Evolutionary conservation across 2,888 invertebrate genomes (phyloP).

Genomic region (Agrotis exclamationis): DNA sequence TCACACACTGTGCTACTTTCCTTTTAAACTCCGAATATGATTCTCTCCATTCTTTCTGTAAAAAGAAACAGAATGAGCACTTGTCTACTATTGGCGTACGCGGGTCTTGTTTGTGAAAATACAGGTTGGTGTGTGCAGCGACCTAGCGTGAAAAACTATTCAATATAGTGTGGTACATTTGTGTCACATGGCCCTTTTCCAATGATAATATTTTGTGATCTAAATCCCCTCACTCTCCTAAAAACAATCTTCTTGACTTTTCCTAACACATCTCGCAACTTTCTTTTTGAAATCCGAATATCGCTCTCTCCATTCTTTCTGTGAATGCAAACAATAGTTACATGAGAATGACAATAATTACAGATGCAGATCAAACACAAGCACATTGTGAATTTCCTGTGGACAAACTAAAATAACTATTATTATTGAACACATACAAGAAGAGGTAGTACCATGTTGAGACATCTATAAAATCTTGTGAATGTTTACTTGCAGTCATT

Average conservation of each 20-base stretch:
- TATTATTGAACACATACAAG: constrained; percentile 20
- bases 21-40: constrained; percentile 99
- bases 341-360: constrained; percentile 61
- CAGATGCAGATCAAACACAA: constrained; percentile 51
- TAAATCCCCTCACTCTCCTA: constrained; percentile 90
- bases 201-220: constrained; percentile 81
- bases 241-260: constrained; percentile 99
- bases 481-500: constrained; percentile 5
- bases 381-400: constrained; percentile 43
- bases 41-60: constrained; percentile 99
- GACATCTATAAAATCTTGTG: neutral
- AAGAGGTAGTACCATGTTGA: neutral
- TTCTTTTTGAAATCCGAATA: constrained; percentile 99
- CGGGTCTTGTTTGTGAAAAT: constrained; percentile 67
- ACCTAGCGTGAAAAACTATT: constrained; percentile 74
- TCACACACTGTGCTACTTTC: constrained; percentile 99
- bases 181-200: constrained; percentile 85
- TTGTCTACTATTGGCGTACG: constrained; percentile 88
- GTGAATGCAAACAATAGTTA: constrained; percentile 87
- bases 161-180: constrained; percentile 73
- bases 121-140: constrained; percentile 73
- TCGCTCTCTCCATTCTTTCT: constrained; percentile 99
- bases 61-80: constrained; percentile 89
- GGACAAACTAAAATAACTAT: constrained; percentile 38
- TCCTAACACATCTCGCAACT: constrained; percentile 99